Percentiles rank a stretch among this genome's conserved stretches.
Conservation (phyloP, 2,888 invertebrate species). For the Julus scanicus region DNA sequence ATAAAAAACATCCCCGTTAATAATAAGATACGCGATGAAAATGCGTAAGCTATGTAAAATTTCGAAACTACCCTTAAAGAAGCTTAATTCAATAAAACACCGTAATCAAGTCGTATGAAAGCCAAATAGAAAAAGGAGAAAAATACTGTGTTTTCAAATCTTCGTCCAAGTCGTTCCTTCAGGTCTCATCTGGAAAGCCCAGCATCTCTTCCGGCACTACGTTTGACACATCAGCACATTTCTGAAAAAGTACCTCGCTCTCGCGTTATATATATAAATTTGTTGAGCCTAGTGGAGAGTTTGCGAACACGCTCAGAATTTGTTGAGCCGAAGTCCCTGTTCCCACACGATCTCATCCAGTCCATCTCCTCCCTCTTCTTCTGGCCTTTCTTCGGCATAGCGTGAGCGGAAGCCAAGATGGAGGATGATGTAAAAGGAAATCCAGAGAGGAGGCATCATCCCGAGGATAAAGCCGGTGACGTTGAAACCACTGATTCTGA, state of each 20-base stretch:
- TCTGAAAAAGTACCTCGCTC: background rate
- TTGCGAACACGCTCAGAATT: background rate
- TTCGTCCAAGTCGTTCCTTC: background rate
- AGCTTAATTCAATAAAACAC: conserved; percentile 1
- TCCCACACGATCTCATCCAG: conserved; percentile 58
- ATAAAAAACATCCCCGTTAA: background rate
- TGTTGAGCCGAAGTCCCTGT: conserved; percentile 56
- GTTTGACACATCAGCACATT: conserved; percentile 22
- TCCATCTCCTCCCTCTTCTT: conserved; percentile 60
- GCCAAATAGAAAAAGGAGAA: conserved; percentile 18
- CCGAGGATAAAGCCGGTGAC: conserved; percentile 61
- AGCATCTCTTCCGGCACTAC: background rate
- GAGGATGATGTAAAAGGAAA: conserved; percentile 61
- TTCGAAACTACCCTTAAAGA: background rate
- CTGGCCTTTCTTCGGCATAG: conserved; percentile 61
- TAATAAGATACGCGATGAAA: background rate
- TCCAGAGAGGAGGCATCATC: conserved; percentile 61
- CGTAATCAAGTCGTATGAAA: conserved; percentile 7
- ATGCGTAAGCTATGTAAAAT: background rate
- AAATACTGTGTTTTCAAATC: background rate
- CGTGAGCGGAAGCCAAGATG: conserved; percentile 61
- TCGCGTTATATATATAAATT: background rate
- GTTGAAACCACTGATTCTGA: conserved; percentile 57
- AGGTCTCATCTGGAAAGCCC: background rate
- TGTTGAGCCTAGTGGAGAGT: background rate